phyloP scores from a whole-genome alignment of 2,888 invertebrate species.

The Tachina lurida region DNA sequence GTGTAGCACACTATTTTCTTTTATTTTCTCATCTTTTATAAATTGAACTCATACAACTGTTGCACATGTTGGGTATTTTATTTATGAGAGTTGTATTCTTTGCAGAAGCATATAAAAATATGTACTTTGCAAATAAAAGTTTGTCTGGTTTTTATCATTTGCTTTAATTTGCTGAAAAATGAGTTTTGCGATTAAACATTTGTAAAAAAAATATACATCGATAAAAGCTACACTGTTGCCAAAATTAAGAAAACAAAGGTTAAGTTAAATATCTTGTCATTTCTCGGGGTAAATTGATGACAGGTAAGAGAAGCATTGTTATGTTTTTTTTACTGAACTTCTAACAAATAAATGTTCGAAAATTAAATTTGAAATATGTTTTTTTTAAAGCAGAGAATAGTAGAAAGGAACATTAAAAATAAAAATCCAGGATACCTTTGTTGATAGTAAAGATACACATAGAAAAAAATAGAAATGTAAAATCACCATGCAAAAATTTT shows the following conservation, averaged over 20 bases:
- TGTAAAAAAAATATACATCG: neutral
- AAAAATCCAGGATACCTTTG: no score
- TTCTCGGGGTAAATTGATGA: no score
- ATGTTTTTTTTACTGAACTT: no score
- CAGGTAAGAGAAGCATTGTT: no score
- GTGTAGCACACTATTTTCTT: constrained; percentile 19
- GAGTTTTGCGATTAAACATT: constrained; percentile 5
- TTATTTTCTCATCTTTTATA: neutral
- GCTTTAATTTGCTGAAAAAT: constrained; percentile 39
- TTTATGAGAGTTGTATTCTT: constrained; percentile 36
- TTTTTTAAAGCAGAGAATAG: no score
- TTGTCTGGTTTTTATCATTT: constrained; percentile 48
- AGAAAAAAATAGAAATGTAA: no score
- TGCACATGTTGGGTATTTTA: constrained; percentile 59
- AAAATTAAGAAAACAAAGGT: neutral
- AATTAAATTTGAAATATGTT: no score
- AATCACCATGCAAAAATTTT: no score
- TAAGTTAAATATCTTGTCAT: no score
- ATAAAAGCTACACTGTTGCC: constrained; percentile 14
- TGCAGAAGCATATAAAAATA: constrained; percentile 25
- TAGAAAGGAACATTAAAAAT: no score
- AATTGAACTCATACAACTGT: constrained; percentile 48
- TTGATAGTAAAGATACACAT: no score
- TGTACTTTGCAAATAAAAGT: constrained; percentile 37
- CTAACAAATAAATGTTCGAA: no score